phyloP scores from a whole-genome alignment of 2,797 vertebrate genomes.

The Triplophysa yarkandensis region DNA sequence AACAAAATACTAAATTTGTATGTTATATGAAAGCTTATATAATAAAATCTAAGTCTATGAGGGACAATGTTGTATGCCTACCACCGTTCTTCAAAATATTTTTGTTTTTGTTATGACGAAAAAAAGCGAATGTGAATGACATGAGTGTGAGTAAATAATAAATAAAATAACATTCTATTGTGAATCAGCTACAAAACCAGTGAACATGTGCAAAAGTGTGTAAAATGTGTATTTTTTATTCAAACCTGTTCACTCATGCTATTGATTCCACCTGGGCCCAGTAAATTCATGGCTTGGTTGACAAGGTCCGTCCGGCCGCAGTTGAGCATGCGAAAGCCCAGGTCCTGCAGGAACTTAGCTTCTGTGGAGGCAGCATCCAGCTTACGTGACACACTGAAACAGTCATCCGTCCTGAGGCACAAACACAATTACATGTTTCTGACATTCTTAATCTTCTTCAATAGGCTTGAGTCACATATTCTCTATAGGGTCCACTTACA shows the following conservation, averaged over 20 bases:
- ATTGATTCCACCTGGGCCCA: constrained; percentile 95
- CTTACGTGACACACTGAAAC: constrained; percentile 93
- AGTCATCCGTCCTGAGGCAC: constrained; percentile 90
- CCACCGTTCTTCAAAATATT: too few species aligned
- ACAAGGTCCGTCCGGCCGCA: constrained; percentile 96
- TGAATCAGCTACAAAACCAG: too few species aligned
- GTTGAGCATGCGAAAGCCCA: constrained; percentile 98
- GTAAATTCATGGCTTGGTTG: constrained; percentile 91
- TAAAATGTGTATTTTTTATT: constrained; percentile 50
- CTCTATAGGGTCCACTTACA: background rate
- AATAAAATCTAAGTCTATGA: too few species aligned
- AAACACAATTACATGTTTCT: constrained; percentile 38
- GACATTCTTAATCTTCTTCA: constrained; percentile 3
- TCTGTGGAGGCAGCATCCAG: constrained; percentile 93
- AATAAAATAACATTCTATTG: too few species aligned
- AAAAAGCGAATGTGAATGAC: too few species aligned
- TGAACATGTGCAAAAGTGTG: constrained; percentile 22
- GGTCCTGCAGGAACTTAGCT: constrained; percentile 94
- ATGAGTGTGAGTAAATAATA: too few species aligned
- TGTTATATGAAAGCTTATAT: too few species aligned
- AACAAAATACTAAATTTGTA: too few species aligned
- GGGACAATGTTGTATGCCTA: too few species aligned
- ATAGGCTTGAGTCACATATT: background rate
- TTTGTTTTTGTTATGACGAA: too few species aligned
- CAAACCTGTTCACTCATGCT: constrained; percentile 96